Conservation (phyloP, 2,888 invertebrate genomes). For the Elmis aenea region DNA sequence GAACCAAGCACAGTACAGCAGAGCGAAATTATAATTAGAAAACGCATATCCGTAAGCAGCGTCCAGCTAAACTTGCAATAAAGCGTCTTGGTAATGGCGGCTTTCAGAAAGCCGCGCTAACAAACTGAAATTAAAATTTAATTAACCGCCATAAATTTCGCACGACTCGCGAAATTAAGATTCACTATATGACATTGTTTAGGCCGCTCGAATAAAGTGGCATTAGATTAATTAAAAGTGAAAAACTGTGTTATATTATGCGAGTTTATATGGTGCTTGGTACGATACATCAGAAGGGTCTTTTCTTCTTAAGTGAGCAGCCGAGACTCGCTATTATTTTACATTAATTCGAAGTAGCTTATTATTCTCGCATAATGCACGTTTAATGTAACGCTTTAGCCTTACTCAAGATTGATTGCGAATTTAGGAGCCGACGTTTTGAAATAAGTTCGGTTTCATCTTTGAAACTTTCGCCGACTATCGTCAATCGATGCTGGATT, state of each 20-base stretch:
- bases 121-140: conserved; percentile 46
- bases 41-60: neutral
- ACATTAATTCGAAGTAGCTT: conserved; percentile 36
- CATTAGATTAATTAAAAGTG: conserved; percentile 48
- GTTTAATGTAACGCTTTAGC: conserved; percentile 38
- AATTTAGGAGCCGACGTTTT: conserved; percentile 32
- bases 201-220: conserved; percentile 44
- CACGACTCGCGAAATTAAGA: conserved; percentile 43
- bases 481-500: no score
- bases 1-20: neutral
- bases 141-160: conserved; percentile 46
- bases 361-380: conserved; percentile 37
- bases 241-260: conserved; percentile 45
- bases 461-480: neutral
- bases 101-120: conserved; percentile 29
- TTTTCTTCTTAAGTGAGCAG: conserved; percentile 35
- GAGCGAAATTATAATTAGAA: neutral
- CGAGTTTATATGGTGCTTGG: conserved; percentile 31
- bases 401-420: conserved; percentile 39
- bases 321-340: conserved; percentile 37
- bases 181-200: conserved; percentile 47
- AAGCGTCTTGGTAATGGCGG: conserved; percentile 28
- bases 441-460: conserved; percentile 9
- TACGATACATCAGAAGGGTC: conserved; percentile 32
- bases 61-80: conserved; percentile 14